These are phyloP conservation scores for Acronicta psi DNA, from an alignment of 2,888 invertebrate species.

Conservation along the genomic window DNA sequence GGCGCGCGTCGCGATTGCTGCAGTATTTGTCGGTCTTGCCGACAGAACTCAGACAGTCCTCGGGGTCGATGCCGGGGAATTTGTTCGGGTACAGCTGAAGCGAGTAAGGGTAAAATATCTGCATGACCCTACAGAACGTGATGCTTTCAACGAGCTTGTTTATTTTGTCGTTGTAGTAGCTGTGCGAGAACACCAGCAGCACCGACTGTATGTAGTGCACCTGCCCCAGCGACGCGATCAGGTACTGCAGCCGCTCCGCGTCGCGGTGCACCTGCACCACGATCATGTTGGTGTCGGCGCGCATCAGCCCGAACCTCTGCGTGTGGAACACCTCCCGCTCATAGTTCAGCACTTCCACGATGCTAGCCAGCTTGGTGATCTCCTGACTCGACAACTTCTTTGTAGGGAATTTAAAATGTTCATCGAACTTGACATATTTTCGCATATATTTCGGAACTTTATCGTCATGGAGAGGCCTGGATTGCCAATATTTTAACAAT, in stretches of 20 bases:
- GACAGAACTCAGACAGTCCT: slow-evolving; percentile 47
- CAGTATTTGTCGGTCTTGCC: slow-evolving; percentile 27
- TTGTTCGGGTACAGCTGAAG: slow-evolving; percentile 64
- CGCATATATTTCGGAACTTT: slow-evolving; percentile 34
- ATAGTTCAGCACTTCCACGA: slow-evolving; percentile 54
- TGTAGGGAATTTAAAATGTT: slow-evolving; percentile 13
- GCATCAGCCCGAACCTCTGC: slow-evolving; percentile 47
- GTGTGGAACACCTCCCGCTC: slow-evolving; percentile 54
- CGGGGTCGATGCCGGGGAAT: slow-evolving; percentile 64
- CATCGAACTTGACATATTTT: slow-evolving; percentile 41
- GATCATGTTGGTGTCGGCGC: slow-evolving; percentile 53
- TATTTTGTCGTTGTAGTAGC: slow-evolving; percentile 62
- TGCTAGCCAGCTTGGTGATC: slow-evolving; percentile 30
- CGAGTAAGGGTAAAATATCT: slow-evolving; percentile 72
- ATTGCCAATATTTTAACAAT: slow-evolving; percentile 17
- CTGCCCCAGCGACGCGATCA: slow-evolving; percentile 64
- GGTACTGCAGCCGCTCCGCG: slow-evolving; percentile 59
- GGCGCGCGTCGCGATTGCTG: slow-evolving; percentile 57
- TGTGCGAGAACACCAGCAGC: slow-evolving; percentile 72
- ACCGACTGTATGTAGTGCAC: slow-evolving; percentile 59
- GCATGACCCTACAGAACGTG: slow-evolving; percentile 70
- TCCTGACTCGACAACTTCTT: slow-evolving; percentile 19
- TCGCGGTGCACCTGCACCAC: slow-evolving; percentile 63
- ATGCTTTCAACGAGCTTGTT: slow-evolving; percentile 62
- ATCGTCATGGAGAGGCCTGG: not conserved